Base-by-base conservation (phyloP, 1,140 invertebrate genomes). In the Drosophila neocordata region DNA sequence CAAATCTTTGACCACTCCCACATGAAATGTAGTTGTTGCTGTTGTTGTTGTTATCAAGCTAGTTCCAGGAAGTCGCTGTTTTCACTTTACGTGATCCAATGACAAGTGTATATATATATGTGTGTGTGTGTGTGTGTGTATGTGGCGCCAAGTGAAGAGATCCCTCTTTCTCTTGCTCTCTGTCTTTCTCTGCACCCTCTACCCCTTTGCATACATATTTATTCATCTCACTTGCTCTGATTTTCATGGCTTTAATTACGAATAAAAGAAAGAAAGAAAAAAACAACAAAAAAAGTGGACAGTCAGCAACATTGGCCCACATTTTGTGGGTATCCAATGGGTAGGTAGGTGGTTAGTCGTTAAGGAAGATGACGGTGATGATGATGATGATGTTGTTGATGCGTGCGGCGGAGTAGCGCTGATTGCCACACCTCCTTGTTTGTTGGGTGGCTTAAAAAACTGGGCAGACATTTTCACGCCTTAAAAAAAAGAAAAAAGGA, bases 161-260 rank as follows among this genome's bases (percentile, higher is more conserved):
- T 51, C 44, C 3, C 27, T 31, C 27, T 6, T 1, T 24, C 24
- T 24, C 24, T 24, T 4, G 4, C 6, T 31, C 44, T 15, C 7
- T 55, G 24, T 53, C 1, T n/a, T 1, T 31, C 13, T 2, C 12
- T 6, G 8, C 13, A 5, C 53, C 27, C 27, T 27, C 12, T 9
- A 9, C 15, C 15, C 27, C 53, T 56, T 9, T 15, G 6, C 13
- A 11, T 13, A 51, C 7, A 18, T 13, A 51, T 13, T 41, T 41
- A 41, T 13, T 1, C 44, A 51, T 20, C 8, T 20, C 53, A 35
- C 27, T 56, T 56, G 53, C 53, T 31, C 53, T 56, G 53, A 56
- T 56, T 56, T 56, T 27, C 53, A 56, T 56, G 53, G 53, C 53
- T 56, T 56, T 56, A 56, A 56, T 56, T 56, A 56, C 53, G 41